Evolutionary conservation across 2,888 invertebrate genomes (phyloP), one percentile per base, ranked within the genome.

Genomic region (Neoitamus cyanurus): DNA sequence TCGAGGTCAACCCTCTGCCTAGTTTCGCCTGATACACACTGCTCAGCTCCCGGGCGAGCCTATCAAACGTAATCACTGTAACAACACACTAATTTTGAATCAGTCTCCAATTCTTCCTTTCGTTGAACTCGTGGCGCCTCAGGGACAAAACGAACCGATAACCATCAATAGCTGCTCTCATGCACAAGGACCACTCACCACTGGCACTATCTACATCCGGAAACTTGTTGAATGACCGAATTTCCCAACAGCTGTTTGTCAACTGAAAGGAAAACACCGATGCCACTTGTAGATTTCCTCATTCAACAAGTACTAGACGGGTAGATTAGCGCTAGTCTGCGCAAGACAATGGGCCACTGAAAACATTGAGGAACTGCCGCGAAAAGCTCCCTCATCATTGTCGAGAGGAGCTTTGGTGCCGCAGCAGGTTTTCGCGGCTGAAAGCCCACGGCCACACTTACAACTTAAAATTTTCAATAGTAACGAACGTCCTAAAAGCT

Each of bases 141-240:
- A 58, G 58, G 20, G 58, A 58, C 25, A 58, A 73, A 20, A 15
- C 36, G 37, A 75, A 75, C 37, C 37, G 36, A 75, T 36, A 75
- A 75, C 15, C 28, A 70, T 70, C 31, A 70, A 58, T 25, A 70
- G 34, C 70, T 31, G 31, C 34, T 70, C 70, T 31, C 30, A 70
- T 70, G 70, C 70, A 70, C 70, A 70, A 70, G 70, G 70, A 70
- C 30, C 70, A 31, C 70, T 31, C 70, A 25, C n/a, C 70, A 70
- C 34, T 34, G 70, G 15, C 70, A 70, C 70, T 70, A 34, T 30
- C 70, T 58, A 34, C 31, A 31, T 70, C 70, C 70, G 70, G 70
- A 70, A 70, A 73, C 86, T 83, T 85, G 86, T 86, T 86, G 86
- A 86, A 84, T 86, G 84, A 85, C 86, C 84, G 85, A 84, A 75